phyloP scores from a whole-genome alignment of 1,140 invertebrate genomes.

The Augochlora pura region DNA sequence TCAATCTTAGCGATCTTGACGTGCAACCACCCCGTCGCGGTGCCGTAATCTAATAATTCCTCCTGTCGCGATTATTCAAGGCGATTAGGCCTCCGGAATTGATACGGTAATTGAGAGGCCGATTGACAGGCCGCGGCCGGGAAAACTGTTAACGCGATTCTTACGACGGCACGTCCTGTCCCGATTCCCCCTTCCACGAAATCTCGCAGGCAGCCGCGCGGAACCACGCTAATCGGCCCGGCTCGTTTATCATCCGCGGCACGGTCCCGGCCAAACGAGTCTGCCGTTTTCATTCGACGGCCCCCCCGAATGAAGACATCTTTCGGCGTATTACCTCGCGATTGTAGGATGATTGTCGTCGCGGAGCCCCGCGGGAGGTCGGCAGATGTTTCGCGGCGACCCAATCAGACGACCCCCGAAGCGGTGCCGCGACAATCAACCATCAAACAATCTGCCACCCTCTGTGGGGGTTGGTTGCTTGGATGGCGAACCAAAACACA shows the following conservation, averaged over 20 bases:
- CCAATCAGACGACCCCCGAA: constrained; percentile 79
- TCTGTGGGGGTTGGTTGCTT: constrained; percentile 67
- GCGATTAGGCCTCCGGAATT: too few relatives aligned
- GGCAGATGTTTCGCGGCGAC: constrained; percentile 80
- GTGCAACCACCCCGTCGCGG: too few relatives aligned
- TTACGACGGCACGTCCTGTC: neutral
- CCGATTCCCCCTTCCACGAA: neutral
- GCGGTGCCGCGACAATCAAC: constrained; percentile 77
- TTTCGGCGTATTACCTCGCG: constrained; percentile 78
- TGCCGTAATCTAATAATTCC: too few relatives aligned
- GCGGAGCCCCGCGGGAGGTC: constrained; percentile 78
- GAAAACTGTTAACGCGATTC: too few relatives aligned
- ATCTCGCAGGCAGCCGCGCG: neutral
- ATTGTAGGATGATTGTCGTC: constrained; percentile 78
- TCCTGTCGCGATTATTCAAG: too few relatives aligned
- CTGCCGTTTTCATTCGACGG: constrained; percentile 66
- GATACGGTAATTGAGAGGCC: too few relatives aligned
- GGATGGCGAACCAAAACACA: constrained; percentile 70
- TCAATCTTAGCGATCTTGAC: too few relatives aligned
- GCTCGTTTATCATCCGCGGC: constrained; percentile 19
- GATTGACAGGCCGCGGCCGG: too few relatives aligned
- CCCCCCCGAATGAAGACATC: constrained; percentile 75
- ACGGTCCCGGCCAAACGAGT: constrained; percentile 56
- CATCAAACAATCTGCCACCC: constrained; percentile 79
- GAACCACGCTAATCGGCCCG: constrained; percentile 15